Evolutionary conservation across 2,888 invertebrate genomes (phyloP).

Genomic region (Linnaemya vulpina): DNA sequence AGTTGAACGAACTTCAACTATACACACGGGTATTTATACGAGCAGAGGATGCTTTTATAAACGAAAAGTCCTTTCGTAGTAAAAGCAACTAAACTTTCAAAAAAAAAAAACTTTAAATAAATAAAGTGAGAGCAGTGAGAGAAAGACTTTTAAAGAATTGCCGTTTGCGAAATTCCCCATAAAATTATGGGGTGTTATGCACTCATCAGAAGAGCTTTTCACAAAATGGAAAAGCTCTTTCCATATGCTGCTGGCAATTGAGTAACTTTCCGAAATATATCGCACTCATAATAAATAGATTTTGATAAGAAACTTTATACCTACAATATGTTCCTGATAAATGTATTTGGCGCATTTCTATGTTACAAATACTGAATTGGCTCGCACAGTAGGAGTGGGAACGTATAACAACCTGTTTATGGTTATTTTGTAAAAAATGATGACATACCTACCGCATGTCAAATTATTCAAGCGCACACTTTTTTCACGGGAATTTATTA

Average conservation of each 20-base stretch:
- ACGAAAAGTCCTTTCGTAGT: constrained; percentile 38
- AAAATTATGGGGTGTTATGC: neutral
- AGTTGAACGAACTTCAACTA: constrained; percentile 70
- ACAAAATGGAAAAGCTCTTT: constrained; percentile 42
- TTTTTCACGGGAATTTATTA: too few species aligned
- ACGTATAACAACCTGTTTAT: neutral
- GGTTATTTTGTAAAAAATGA: neutral
- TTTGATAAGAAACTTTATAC: constrained; percentile 16
- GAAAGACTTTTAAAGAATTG: constrained; percentile 11
- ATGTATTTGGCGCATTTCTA: constrained; percentile 59
- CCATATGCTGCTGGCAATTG: neutral
- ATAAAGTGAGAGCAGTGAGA: neutral
- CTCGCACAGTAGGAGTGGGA: neutral
- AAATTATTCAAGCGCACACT: too few species aligned
- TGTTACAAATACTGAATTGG: neutral
- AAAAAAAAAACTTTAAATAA: neutral
- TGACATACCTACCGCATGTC: too few species aligned
- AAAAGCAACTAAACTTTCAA: constrained; percentile 31
- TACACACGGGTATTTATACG: constrained; percentile 48
- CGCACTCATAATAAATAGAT: neutral
- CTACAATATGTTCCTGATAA: constrained; percentile 30
- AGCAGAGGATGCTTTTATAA: constrained; percentile 22
- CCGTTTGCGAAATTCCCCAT: neutral
- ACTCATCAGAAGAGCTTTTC: constrained; percentile 25
- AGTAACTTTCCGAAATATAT: neutral